Conservation (phyloP, 2,888 invertebrate species). For the Lottia gigantea region DNA sequence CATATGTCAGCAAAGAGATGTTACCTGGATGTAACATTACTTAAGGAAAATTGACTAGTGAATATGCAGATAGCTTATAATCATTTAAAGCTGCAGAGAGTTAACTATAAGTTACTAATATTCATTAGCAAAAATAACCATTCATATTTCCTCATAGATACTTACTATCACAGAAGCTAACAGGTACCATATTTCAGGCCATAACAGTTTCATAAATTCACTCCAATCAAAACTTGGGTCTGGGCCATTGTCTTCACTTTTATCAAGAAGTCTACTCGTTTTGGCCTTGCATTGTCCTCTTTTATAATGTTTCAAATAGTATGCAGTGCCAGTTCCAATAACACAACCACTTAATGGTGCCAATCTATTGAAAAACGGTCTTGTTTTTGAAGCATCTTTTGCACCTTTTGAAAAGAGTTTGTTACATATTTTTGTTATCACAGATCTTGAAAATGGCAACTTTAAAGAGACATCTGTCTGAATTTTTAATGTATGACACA, state of each 20-base stretch:
- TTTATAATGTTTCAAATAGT: neutral
- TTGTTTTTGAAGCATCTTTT: neutral
- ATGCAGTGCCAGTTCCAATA: constrained; percentile 13
- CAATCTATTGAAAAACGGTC: constrained; percentile 2
- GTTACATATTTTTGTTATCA: no score
- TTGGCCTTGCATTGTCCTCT: constrained; percentile 27
- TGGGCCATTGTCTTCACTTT: constrained; percentile 23
- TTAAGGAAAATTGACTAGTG: no score
- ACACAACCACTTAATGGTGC: neutral
- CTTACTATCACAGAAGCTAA: constrained; percentile 83
- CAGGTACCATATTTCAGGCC: constrained; percentile 82
- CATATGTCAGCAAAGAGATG: no score
- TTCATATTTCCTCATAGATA: constrained; percentile 36
- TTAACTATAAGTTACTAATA: no score
- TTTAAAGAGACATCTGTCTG: no score
- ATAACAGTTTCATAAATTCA: constrained; percentile 78
- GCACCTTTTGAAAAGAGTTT: no score
- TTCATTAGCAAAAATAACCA: no score
- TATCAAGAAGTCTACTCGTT: constrained; percentile 16
- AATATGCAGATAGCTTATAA: no score
- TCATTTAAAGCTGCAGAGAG: no score
- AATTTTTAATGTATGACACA: no score
- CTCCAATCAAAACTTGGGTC: constrained; percentile 81
- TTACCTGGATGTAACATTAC: no score
- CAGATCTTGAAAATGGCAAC: no score